Evolutionary conservation across 2,797 vertebrate species (phyloP), one percentile per base, ranked within the genome.

Genomic region (Sparidentex hasta): DNA sequence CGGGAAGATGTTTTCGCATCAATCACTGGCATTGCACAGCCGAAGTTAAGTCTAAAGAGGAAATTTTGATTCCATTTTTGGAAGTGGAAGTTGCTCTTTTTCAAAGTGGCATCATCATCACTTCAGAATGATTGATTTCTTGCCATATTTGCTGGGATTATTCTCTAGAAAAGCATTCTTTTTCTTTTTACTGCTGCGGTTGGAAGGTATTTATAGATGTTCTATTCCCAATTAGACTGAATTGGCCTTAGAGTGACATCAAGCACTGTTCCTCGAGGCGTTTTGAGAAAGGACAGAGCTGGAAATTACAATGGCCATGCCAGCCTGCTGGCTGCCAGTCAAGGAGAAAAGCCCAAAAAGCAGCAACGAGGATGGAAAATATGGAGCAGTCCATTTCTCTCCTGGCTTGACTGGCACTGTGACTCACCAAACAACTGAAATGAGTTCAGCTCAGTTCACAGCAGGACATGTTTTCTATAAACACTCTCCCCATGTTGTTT

Each of bases 401-500:
- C 57, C 85, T 74, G 82, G 83, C 64, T 65, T 72, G 79, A 84
- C 81, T 85, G 88, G 88, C 77, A 70, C 76, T 74, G 70, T 90
- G 90, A 93, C 80, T 91, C 93, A 89, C 85, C 78, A 78, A 88
- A 77, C 69, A 84, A 84, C 58, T n/a, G 25, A 80, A 73, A 74
- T 66, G 80, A 79, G 85, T 90, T 90, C 84, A 87, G 73, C 72
- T 88, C 73, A 62, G 84, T 88, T 84, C 66, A 20, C 79, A 80
- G 84, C 68, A 18, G 70, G 87, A 81, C 58, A 58, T 79, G 82
- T 88, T 89, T 90, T 91, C 74, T 74, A 80, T 87, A 78, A 87
- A 74, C 81, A 74, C 78, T 58, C 83, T 71, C 66, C 47, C 46
- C 71, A 47, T 58, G 57, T 86, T 82, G 69, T 87, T 78, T 62